Evolutionary conservation across 37 sponge, comb jelly and placozoan genomes (phyloP).

Genomic region (Cliona cf. orientalis): DNA sequence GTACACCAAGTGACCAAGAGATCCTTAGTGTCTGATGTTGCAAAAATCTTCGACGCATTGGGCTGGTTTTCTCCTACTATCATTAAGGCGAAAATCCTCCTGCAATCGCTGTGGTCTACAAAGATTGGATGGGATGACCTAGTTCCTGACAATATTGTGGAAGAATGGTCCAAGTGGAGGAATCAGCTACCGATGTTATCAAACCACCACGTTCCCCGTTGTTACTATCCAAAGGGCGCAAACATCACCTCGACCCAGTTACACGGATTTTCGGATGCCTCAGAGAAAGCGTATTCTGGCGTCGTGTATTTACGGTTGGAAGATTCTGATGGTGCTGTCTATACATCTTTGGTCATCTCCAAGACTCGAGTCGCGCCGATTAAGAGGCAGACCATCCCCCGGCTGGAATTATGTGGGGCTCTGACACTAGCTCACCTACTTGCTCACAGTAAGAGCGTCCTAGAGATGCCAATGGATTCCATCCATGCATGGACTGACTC

Average conservation of each 20-base stretch:
- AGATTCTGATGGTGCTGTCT: constrained; percentile 11
- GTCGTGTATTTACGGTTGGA: constrained; percentile 32
- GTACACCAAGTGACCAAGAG: too few relatives aligned
- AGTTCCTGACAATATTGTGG: constrained; percentile 4
- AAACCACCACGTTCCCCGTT: constrained; percentile 16
- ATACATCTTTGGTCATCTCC: constrained; percentile 22
- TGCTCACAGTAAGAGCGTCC: too few relatives aligned
- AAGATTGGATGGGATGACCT: too few relatives aligned
- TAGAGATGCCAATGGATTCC: too few relatives aligned
- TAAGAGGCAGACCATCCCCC: too few relatives aligned
- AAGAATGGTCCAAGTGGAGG: constrained; percentile 31
- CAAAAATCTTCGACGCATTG: constrained; percentile 20
- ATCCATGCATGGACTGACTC: too few relatives aligned
- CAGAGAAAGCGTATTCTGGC: constrained; percentile 28
- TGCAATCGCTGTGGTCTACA: too few relatives aligned
- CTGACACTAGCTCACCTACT: too few relatives aligned
- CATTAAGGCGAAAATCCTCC: constrained; percentile 11
- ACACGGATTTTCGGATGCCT: too few relatives aligned
- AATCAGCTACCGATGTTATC: constrained; percentile 5
- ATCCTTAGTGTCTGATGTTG: constrained; percentile 25
- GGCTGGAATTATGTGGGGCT: too few relatives aligned
- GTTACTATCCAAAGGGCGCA: constrained; percentile 29
- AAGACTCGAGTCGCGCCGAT: constrained; percentile 32
- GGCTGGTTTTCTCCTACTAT: constrained; percentile 39
- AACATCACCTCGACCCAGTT: constrained; percentile 9